Percentiles rank a stretch among this genome's conserved stretches.
Conservation (phyloP, 2,113 vertebrate genomes). For the Phyllopteryx taeniolatus region DNA sequence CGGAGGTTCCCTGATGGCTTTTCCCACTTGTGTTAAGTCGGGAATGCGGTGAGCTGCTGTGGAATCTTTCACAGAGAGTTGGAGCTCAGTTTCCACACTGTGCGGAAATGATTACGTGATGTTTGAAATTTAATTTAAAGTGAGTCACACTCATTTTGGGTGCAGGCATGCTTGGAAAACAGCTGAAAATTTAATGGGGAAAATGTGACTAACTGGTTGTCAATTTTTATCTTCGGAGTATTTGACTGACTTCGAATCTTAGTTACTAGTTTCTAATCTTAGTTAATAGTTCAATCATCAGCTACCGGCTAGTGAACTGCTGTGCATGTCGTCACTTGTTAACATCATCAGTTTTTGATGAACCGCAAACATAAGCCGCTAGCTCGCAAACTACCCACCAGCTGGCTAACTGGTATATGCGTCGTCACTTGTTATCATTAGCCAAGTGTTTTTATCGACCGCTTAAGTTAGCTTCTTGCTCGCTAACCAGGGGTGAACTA, state of each 20-base stretch:
- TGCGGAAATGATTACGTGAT: background rate
- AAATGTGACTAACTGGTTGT: background rate
- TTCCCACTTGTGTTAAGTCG: background rate
- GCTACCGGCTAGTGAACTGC: background rate
- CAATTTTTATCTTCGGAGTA: background rate
- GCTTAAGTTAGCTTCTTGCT: background rate
- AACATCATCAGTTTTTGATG: background rate
- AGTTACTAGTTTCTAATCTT: background rate
- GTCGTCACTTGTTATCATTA: too few relatives aligned
- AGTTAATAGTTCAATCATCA: background rate
- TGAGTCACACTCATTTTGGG: background rate
- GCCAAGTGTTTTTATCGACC: too few relatives aligned
- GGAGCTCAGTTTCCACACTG: background rate
- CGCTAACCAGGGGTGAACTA: background rate
- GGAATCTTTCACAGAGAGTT: background rate
- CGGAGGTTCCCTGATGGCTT: background rate
- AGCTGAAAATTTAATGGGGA: background rate
- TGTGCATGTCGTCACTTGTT: background rate
- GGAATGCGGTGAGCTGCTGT: background rate
- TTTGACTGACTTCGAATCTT: background rate
- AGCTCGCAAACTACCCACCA: background rate
- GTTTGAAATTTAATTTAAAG: background rate
- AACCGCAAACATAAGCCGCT: background rate
- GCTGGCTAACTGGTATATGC: too few relatives aligned
- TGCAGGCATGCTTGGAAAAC: background rate